Evolutionary conservation across 1,140 invertebrate genomes (phyloP).

Genomic region (Drosophila persimilis): DNA sequence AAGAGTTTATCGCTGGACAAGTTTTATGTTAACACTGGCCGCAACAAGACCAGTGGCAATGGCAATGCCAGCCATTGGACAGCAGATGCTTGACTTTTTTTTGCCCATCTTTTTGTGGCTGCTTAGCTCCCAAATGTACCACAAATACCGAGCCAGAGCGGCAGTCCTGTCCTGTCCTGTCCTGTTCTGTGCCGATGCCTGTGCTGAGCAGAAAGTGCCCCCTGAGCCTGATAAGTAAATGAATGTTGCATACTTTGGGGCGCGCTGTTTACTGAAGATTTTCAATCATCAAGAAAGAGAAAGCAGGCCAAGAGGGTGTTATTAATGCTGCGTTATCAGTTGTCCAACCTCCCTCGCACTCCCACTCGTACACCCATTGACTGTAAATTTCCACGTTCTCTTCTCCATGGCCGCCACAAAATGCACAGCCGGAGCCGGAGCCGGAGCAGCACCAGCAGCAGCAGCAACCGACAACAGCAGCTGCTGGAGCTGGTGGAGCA

Average conservation of each 20-base stretch:
- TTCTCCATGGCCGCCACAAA: slow-evolving; percentile 25
- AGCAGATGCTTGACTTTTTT: slow-evolving; percentile 27
- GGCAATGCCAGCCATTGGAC: slow-evolving; percentile 10
- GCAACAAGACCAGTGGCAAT: slow-evolving; percentile 40
- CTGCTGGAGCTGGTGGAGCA: slow-evolving; percentile 23
- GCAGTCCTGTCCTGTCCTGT: slow-evolving; percentile 1
- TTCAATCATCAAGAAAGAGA: slow-evolving; percentile 63
- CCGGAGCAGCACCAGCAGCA: slow-evolving; percentile 30
- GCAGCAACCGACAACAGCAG: slow-evolving; percentile 38
- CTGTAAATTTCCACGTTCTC: slow-evolving; percentile 39
- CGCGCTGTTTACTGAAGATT: slow-evolving; percentile 53
- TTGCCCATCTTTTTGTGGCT: slow-evolving; percentile 21
- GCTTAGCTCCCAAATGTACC: slow-evolving; percentile 70
- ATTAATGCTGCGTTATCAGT: slow-evolving; percentile 73
- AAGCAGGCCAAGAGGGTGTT: slow-evolving; percentile 51
- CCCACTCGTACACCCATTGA: slow-evolving; percentile 11
- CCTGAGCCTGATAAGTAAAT: slow-evolving; percentile 66
- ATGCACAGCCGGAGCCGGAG: slow-evolving; percentile 47
- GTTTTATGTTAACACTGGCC: slow-evolving; percentile 61
- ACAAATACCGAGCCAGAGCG: slow-evolving; percentile 50
- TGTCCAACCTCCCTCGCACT: slow-evolving; percentile 25
- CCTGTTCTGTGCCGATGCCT: no score
- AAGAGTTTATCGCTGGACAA: slow-evolving; percentile 57
- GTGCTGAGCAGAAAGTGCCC: slow-evolving; percentile 7
- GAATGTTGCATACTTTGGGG: slow-evolving; percentile 38